Evolutionary conservation across 35 echinoderm and acorn worm genomes (phyloP).

Genomic region (Nesometra sesokonis): DNA sequence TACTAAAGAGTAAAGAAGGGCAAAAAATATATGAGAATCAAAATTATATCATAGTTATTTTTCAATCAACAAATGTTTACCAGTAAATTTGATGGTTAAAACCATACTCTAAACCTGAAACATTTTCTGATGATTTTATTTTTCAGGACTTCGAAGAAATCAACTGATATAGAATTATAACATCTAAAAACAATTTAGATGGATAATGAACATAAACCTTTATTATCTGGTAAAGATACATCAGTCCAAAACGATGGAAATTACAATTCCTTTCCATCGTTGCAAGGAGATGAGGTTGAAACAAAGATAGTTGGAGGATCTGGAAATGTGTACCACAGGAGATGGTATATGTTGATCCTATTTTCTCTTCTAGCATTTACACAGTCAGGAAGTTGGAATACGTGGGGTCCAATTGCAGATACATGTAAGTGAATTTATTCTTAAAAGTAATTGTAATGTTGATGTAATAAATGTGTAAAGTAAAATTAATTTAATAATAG

Average conservation of each 20-base stretch:
- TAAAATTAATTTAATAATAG: too few species aligned
- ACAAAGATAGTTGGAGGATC: neutral
- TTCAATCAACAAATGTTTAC: too few species aligned
- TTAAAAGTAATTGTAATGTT: neutral
- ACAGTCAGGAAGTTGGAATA: neutral
- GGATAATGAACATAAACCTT: neutral
- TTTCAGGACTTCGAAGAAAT: too few species aligned
- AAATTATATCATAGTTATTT: too few species aligned
- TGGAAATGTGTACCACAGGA: neutral
- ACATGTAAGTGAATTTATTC: neutral
- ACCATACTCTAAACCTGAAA: too few species aligned
- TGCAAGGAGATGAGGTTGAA: neutral
- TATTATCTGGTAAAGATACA: neutral
- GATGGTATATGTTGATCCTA: slow-evolving; percentile 3
- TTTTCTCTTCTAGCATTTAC: slow-evolving; percentile 5
- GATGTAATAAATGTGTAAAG: too few species aligned
- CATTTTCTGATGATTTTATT: too few species aligned
- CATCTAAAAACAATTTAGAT: neutral
- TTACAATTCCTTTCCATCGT: too few species aligned
- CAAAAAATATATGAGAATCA: too few species aligned
- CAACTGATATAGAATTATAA: too few species aligned
- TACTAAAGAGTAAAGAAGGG: too few species aligned
- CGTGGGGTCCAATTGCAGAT: slow-evolving; percentile 7
- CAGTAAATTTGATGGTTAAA: too few species aligned
- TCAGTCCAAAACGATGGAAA: neutral